These are phyloP conservation scores for Carpatolechia fugitivella DNA, from an alignment of 2,888 invertebrate species.

Conservation along the genomic window DNA sequence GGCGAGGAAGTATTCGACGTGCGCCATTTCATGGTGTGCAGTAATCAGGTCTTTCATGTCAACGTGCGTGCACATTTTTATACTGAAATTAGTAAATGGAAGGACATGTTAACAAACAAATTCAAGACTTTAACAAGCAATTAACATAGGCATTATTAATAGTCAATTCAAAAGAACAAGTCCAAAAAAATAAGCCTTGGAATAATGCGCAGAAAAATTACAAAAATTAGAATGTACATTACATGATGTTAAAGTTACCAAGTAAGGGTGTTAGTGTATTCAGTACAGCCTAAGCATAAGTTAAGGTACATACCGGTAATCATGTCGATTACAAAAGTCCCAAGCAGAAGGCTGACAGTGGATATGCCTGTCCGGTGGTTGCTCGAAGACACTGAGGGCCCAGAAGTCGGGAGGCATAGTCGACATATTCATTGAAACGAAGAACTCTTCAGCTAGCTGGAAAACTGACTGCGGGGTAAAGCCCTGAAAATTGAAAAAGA, in stretches of 20 bases:
- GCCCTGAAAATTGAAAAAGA: conserved; percentile 78
- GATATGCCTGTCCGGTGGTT: conserved; percentile 86
- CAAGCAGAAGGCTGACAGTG: conserved; percentile 95
- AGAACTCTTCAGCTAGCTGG: conserved; percentile 94
- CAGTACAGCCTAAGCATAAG: too few relatives aligned
- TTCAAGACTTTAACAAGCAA: too few relatives aligned
- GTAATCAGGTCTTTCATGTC: conserved; percentile 92
- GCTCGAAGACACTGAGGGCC: conserved; percentile 90
- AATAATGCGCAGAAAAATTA: too few relatives aligned
- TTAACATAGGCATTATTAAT: too few relatives aligned
- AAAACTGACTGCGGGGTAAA: conserved; percentile 91
- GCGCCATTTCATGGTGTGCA: conserved; percentile 95
- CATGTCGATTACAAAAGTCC: conserved; percentile 94
- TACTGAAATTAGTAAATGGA: conserved; percentile 69
- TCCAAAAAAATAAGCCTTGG: too few relatives aligned
- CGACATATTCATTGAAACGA: conserved; percentile 92
- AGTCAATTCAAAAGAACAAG: too few relatives aligned
- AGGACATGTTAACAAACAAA: too few relatives aligned
- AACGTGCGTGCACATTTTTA: conserved; percentile 92
- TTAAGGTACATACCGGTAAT: conserved; percentile 87
- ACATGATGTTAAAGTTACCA: too few relatives aligned
- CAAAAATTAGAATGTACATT: too few relatives aligned
- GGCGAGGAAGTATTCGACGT: conserved; percentile 92
- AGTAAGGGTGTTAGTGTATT: too few relatives aligned
- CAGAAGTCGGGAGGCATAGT: conserved; percentile 93